These are phyloP conservation scores for Acanthurus tractus DNA, from an alignment of 2,797 vertebrate genomes.

Conservation along the genomic window DNA sequence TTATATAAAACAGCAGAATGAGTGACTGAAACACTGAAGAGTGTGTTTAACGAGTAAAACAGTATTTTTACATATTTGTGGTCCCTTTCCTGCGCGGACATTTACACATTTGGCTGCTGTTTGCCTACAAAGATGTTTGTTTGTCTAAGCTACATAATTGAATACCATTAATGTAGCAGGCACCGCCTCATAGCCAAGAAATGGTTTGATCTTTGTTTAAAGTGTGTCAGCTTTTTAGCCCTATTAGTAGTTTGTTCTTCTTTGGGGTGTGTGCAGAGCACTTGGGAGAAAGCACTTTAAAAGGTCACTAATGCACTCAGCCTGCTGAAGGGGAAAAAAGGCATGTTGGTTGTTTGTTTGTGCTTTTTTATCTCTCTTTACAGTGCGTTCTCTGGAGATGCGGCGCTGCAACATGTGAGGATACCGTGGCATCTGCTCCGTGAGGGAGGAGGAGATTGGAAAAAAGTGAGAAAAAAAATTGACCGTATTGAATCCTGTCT, in stretches of 20 bases:
- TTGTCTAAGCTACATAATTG: constrained; percentile 72
- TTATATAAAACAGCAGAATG: not conserved
- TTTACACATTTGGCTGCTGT: constrained; percentile 57
- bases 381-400: constrained; percentile 72
- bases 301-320: constrained; percentile 82
- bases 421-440: constrained; percentile 42
- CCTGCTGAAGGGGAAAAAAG: constrained; percentile 68
- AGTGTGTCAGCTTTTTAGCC: constrained; percentile 77
- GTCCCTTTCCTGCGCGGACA: constrained; percentile 17
- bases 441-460: constrained; percentile 22
- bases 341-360: constrained; percentile 78
- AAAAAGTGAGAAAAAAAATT: constrained; percentile 50
- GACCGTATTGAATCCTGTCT: constrained; percentile 29
- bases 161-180: constrained; percentile 70
- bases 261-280: constrained; percentile 71
- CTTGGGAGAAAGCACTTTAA: constrained; percentile 75
- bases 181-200: constrained; percentile 61
- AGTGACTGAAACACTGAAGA: not conserved
- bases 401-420: constrained; percentile 56
- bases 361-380: constrained; percentile 70
- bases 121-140: constrained; percentile 66
- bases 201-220: constrained; percentile 77
- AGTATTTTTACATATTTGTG: constrained; percentile 27
- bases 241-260: constrained; percentile 75
- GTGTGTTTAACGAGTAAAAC: not conserved